phyloP scores from a whole-genome alignment of 2,888 invertebrate species.

The Coleophora deauratella region DNA sequence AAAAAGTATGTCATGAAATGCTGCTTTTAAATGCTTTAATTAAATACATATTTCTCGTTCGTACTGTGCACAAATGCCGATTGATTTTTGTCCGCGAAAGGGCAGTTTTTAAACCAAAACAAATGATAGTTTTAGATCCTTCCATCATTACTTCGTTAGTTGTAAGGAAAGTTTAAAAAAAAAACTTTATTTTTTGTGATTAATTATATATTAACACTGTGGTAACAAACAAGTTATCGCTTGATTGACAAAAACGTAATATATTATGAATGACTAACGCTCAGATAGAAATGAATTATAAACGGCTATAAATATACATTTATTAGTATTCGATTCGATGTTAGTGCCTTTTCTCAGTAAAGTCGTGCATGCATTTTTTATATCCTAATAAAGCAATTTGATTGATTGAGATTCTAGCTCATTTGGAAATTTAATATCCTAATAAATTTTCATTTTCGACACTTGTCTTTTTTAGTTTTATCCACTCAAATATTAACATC shows the following conservation, averaged over 20 bases:
- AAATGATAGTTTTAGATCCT: constrained; percentile 37
- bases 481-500: no score
- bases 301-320: constrained; percentile 23
- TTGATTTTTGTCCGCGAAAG: constrained; percentile 21
- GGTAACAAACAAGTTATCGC: constrained; percentile 9
- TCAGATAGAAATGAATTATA: constrained; percentile 12
- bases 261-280: constrained; percentile 14
- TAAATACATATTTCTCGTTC: constrained; percentile 8
- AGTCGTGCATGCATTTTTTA: constrained; percentile 40
- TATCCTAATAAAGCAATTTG: constrained; percentile 23
- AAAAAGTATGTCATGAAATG: not conserved
- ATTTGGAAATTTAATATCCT: not conserved
- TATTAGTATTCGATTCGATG: constrained; percentile 18
- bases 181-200: constrained; percentile 26
- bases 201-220: constrained; percentile 12
- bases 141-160: constrained; percentile 51
- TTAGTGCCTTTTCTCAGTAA: constrained; percentile 42
- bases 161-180: constrained; percentile 30
- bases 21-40: constrained; percentile 11
- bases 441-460: not conserved
- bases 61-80: constrained; percentile 41
- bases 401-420: not conserved
- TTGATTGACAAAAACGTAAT: constrained; percentile 1
- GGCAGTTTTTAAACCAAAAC: constrained; percentile 42
- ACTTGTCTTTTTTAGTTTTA: no score